A percentile compares a stretch with the other conserved stretches of the same genome.
Evolutionary conservation across 2,888 invertebrate genomes (phyloP).

Genomic region (Vanessa cardui): DNA sequence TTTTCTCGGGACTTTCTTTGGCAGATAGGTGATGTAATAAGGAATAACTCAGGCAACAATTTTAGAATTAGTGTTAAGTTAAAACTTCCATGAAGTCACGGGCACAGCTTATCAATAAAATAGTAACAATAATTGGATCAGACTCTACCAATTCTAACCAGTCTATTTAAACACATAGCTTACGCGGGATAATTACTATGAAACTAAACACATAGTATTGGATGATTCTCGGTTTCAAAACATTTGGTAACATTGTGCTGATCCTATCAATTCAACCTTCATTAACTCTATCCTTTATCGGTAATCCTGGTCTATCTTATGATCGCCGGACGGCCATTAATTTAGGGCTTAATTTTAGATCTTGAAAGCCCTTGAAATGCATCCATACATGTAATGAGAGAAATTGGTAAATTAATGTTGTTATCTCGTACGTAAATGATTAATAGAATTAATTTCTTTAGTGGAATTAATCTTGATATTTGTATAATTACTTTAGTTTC

Average conservation of each 20-base stretch:
- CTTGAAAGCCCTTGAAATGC: conserved; percentile 17
- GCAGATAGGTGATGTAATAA: too few species aligned
- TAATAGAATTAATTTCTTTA: neutral
- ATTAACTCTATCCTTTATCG: conserved; percentile 22
- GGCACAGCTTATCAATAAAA: too few species aligned
- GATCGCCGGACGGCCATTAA: conserved; percentile 30
- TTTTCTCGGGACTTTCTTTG: too few species aligned
- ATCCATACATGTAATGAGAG: conserved; percentile 11
- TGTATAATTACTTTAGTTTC: neutral
- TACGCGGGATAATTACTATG: neutral
- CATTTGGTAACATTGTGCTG: neutral
- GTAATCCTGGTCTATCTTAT: conserved; percentile 26
- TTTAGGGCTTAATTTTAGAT: conserved; percentile 32
- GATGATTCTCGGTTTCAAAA: neutral
- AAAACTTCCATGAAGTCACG: too few species aligned
- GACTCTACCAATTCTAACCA: too few species aligned
- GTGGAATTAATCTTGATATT: neutral
- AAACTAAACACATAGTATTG: neutral
- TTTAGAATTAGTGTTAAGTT: too few species aligned
- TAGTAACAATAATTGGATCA: too few species aligned
- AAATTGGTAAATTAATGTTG: conserved; percentile 16
- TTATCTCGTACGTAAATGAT: neutral
- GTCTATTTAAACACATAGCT: too few species aligned
- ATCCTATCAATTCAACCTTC: conserved; percentile 20
- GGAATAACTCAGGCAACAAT: too few species aligned